Evolutionary conservation across 1,140 invertebrate genomes (phyloP).

Genomic region (Ruditapes philippinarum): DNA sequence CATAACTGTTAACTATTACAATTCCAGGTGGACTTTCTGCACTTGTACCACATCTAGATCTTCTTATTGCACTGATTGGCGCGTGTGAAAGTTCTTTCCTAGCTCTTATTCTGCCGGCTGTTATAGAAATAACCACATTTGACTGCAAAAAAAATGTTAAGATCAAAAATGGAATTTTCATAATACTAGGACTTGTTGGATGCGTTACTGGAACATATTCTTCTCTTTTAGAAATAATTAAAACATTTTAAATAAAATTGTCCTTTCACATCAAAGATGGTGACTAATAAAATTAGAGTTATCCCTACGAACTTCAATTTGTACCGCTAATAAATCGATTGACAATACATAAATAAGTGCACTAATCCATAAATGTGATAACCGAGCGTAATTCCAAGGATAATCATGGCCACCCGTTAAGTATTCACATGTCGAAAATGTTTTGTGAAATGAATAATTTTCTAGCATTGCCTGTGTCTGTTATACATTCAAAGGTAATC

Average conservation of each 20-base stretch:
- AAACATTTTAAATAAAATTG: conserved; percentile 54
- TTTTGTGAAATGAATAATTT: too few relatives aligned
- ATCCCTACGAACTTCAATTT: too few relatives aligned
- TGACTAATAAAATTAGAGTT: too few relatives aligned
- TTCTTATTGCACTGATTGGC: conserved; percentile 95
- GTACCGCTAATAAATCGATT: too few relatives aligned
- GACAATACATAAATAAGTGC: too few relatives aligned
- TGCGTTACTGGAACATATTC: conserved; percentile 83
- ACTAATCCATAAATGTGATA: too few relatives aligned
- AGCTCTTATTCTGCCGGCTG: conserved; percentile 96
- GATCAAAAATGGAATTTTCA: conserved; percentile 81
- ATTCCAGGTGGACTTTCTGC: conserved; percentile 93
- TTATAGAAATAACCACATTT: conserved; percentile 93
- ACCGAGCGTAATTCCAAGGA: too few relatives aligned
- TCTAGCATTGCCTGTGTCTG: too few relatives aligned
- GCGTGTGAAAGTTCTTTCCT: conserved; percentile 95
- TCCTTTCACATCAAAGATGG: too few relatives aligned
- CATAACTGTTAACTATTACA: not conserved
- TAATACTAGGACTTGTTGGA: conserved; percentile 82
- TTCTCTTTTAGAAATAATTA: conserved; percentile 75
- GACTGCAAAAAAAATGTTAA: conserved; percentile 58
- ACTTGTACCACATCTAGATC: conserved; percentile 94
- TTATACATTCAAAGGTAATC: too few relatives aligned
- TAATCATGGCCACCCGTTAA: too few relatives aligned
- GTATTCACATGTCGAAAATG: too few relatives aligned